Conservation (phyloP, 2,888 invertebrate genomes). For the Drosophila emarginata region DNA sequence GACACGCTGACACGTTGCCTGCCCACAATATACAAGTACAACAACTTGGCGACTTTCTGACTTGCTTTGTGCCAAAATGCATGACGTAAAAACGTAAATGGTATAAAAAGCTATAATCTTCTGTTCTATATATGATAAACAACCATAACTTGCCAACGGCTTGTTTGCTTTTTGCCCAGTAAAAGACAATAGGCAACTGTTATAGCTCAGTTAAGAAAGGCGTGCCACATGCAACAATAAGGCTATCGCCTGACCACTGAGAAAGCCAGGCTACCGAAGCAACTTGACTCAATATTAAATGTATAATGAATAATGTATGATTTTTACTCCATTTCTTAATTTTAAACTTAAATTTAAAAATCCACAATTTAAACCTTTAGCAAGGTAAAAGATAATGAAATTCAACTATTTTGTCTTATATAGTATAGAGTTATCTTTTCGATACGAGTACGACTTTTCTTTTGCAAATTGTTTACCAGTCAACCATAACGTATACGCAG, state of each 20-base stretch:
- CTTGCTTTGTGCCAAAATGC: constrained; percentile 36
- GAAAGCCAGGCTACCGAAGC: not conserved
- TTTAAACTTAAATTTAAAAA: no score
- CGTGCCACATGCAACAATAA: constrained; percentile 64
- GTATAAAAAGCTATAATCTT: constrained; percentile 75
- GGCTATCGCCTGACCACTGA: constrained; percentile 46
- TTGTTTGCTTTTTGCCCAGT: constrained; percentile 45
- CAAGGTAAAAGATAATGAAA: no score
- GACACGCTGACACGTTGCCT: constrained; percentile 27
- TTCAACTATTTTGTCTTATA: no score
- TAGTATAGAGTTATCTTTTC: constrained; percentile 30
- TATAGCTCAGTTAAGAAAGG: constrained; percentile 47
- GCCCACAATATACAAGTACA: constrained; percentile 4
- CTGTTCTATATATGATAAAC: constrained; percentile 67
- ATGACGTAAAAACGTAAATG: constrained; percentile 72
- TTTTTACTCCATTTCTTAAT: no score
- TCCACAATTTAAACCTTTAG: no score
- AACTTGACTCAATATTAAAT: not conserved
- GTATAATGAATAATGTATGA: no score
- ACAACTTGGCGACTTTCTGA: constrained; percentile 42
- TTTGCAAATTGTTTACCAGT: constrained; percentile 24
- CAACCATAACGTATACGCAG: constrained; percentile 41
- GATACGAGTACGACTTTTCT: constrained; percentile 16
- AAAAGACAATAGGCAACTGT: constrained; percentile 50
- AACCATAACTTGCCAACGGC: constrained; percentile 48